Base-by-base conservation (phyloP, 2,888 invertebrate genomes). In the Ophion ventricosus region DNA sequence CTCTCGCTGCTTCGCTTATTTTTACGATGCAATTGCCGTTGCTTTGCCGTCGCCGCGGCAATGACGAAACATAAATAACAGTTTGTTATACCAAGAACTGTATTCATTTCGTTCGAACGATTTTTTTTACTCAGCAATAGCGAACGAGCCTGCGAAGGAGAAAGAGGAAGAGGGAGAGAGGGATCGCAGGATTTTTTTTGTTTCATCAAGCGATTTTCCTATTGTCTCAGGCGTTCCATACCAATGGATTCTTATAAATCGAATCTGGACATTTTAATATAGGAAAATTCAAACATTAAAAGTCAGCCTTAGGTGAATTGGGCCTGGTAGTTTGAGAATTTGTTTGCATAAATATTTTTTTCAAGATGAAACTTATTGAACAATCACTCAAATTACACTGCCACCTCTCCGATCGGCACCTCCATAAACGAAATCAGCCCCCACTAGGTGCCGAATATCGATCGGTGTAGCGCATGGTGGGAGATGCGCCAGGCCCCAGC, bases 21-120 rank as follows among this genome's bases (percentile, higher is more conserved):
- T 88, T 88, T 88, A 88, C 87, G 88, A 87, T 85, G 84, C 88
- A 85, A 87, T 85, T 85, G 87, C 85, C 85, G 73, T 83, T 86
- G 86, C 64, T 66, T 72, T 72, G 54, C 61, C 83, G 56, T 69
- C 73, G 69, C 29, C 72, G 66, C 64, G 56, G 75, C 80, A 84
- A 84, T 73, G 83, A 76, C 80, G 77, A 80, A 77, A 77, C 80
- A 77, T 80, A 77, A 77, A 84, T 84, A 84, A 84, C 80, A 67
- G 83, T 80, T 84, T 69, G 83, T 84, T 84, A 77, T 80, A 77
- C 76, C 73, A 69, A 80, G 77, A 80, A 80, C 80, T 74, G 63
- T 77, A 84, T 84, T 84, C 54, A 84, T 80, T 77, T 69, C 25
- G 23, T 61, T 67, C 35, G 72, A 72, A 43, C 40, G 40, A 61